Conservation (phyloP, 2,113 vertebrate genomes). For the Microtus ochrogaster region DNA sequence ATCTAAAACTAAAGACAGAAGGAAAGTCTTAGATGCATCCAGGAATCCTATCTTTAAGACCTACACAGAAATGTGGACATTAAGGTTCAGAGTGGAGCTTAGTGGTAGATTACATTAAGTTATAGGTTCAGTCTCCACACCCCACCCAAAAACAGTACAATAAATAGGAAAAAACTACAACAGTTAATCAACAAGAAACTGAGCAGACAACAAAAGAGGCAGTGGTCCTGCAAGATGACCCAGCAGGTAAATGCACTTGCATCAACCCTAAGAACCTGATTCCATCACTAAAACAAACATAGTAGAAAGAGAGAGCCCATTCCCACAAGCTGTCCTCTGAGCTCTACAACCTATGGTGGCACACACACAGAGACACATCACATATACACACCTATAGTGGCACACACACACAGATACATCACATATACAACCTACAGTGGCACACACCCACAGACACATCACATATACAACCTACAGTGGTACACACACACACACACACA, state of each 20-base stretch:
- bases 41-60: neutral
- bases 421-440: no score
- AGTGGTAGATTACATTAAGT: neutral
- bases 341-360: no score
- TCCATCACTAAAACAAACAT: neutral
- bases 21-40: neutral
- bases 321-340: no score
- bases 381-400: no score
- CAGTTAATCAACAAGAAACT: neutral
- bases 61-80: neutral
- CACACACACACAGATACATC: no score
- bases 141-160: neutral
- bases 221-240: neutral
- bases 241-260: neutral
- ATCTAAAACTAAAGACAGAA: neutral
- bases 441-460: no score
- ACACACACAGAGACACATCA: no score
- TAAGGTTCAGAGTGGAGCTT: neutral
- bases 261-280: neutral
- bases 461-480: no score
- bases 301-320: neutral
- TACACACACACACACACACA: no score
- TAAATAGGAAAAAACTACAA: neutral
- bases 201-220: neutral
- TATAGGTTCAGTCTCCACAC: neutral